Evolutionary conservation across 1,140 invertebrate species (phyloP).

Genomic region (Rhynchophorus ferrugineus): DNA sequence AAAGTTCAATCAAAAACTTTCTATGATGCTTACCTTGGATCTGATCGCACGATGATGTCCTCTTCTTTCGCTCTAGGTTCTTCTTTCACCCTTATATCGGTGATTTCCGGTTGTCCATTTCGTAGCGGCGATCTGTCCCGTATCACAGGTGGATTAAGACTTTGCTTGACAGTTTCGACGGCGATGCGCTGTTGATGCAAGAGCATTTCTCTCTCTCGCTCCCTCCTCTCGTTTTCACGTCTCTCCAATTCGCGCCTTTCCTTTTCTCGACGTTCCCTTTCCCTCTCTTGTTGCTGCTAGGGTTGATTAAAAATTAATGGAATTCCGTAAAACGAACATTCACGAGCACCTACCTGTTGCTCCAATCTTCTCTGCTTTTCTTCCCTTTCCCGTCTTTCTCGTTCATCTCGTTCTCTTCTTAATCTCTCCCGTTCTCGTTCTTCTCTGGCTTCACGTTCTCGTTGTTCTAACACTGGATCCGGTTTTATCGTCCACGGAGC

Average conservation of each 20-base stretch:
- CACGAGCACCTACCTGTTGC: conserved; percentile 41
- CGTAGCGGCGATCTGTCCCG: conserved; percentile 62
- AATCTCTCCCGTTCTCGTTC: conserved; percentile 47
- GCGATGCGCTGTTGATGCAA: conserved; percentile 50
- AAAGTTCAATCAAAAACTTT: too few relatives aligned
- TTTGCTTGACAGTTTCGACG: conserved; percentile 42
- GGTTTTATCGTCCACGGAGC: conserved; percentile 60
- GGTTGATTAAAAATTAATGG: too few relatives aligned
- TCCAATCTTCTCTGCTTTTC: conserved; percentile 49
- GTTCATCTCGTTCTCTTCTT: conserved; percentile 44
- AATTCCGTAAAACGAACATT: too few relatives aligned
- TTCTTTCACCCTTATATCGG: conserved; percentile 54
- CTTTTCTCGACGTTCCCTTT: conserved; percentile 60
- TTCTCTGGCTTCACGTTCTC: conserved; percentile 53
- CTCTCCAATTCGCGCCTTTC: conserved; percentile 64
- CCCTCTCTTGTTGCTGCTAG: conserved; percentile 50
- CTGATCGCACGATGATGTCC: conserved; percentile 38
- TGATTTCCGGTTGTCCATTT: conserved; percentile 49
- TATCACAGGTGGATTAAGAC: conserved; percentile 41
- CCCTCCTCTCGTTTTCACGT: conserved; percentile 47
- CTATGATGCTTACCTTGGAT: conserved; percentile 36
- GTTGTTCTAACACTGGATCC: conserved; percentile 53
- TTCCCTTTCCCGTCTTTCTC: conserved; percentile 44
- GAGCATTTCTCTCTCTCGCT: conserved; percentile 47
- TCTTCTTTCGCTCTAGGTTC: conserved; percentile 56